Percentiles rank a stretch among this genome's conserved stretches.
Evolutionary conservation across 2,113 vertebrate species (phyloP).

Genomic region (Lagopus leucura): DNA sequence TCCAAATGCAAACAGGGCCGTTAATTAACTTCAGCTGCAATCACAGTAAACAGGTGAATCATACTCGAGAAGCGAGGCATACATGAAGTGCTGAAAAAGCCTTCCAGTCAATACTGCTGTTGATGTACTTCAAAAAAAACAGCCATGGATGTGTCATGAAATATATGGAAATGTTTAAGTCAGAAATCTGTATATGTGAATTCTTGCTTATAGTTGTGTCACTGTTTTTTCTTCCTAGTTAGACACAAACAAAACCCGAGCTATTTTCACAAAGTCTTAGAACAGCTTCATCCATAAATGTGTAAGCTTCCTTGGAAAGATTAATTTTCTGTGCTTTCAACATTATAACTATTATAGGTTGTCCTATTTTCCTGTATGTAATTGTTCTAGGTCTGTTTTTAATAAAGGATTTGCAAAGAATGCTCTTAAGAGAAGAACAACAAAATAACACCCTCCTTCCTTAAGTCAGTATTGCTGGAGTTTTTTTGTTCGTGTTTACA

Average conservation of each 20-base stretch:
- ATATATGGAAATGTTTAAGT: not conserved
- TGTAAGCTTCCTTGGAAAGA: not conserved
- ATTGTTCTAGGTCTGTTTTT: not conserved
- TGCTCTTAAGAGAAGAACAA: not conserved
- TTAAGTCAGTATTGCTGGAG: not conserved
- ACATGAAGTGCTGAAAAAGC: not conserved
- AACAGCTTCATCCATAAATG: not conserved
- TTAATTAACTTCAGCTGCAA: not conserved
- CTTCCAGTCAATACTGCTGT: not conserved
- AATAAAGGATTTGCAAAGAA: not conserved
- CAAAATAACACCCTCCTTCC: not conserved
- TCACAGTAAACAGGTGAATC: not conserved
- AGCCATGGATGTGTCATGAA: not conserved
- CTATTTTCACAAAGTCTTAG: not conserved
- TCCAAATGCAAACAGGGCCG: not conserved
- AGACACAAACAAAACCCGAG: not conserved
- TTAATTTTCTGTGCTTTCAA: not conserved
- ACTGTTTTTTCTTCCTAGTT: not conserved
- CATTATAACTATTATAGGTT: fast-evolving
- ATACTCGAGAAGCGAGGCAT: not conserved
- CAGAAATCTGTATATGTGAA: not conserved
- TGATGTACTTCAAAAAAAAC: not conserved
- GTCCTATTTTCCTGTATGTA: not conserved
- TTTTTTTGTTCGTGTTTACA: conserved; percentile 68
- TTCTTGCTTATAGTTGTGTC: not conserved